Base-by-base conservation (phyloP, 2,797 vertebrate genomes). In the Eupleurogrammus muticus region DNA sequence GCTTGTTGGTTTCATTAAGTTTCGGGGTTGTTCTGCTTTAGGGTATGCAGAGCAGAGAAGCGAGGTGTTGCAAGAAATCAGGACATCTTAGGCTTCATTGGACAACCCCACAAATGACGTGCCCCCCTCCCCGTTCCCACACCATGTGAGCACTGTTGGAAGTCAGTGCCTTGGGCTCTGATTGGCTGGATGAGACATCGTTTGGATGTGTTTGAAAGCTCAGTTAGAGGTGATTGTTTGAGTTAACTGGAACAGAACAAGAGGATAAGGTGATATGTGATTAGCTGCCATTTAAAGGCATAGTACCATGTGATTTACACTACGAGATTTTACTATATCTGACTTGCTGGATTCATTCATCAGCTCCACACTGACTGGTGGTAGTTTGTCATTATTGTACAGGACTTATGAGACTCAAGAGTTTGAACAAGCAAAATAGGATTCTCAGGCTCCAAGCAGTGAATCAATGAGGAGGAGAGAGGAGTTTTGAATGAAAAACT, bases 1-100 rank as follows among this genome's bases (percentile, higher is more conserved):
- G 87, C 80, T 80, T 86, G 85, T 87, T 87, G 88, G 84, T 90
- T 93, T 88, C 85, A 89, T 91, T 91, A 89, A 81, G 79, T 91
- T 88, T 90, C 68, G 80, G 81, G 87, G 75, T 77, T 87, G 79
- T 55, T 56, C 73, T 62, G 90, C 92, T 90, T 76, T 66, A 86
- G 91, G 91, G 83, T 85, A 90, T 85, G 88, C 89, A 89, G 75
- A 82, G 79, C 61, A 70, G 77, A 58, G 74, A 72, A 44, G 60
- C 73, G 85, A 89, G 73, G 75, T 71, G 79, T 77, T 73, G 73
- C 21, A 19, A 67, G 74, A 86, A 91, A 90, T 85, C 71, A 80
- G 84, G 75, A 80, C 78, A 79, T 79, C 74, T 54, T 53, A 85
- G 51, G 66, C 63, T 79, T 81, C 75, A 90, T 82, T 82, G 80